Base-by-base conservation (phyloP, 2,797 vertebrate species). In the Pantherophis vulpinus region DNA sequence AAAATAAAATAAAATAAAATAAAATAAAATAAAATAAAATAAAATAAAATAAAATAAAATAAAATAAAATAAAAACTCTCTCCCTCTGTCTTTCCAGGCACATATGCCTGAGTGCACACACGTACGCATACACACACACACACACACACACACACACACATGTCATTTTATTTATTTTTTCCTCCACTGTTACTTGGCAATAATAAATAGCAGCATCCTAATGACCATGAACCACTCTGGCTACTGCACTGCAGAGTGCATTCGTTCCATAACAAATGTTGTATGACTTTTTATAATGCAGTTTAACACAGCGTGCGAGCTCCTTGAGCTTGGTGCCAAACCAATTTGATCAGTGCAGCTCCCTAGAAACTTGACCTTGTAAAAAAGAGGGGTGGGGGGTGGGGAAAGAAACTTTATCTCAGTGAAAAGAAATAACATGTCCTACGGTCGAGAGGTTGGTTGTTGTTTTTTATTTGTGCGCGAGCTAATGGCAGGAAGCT, bases 331-430 rank as follows among this genome's bases (percentile, higher is more conserved):
- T 0, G 0, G 91, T 95, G 91, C 86, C 95, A 95, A 96, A 94
- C 54, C 91, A 96, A 61, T 96, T 95, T 96, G 94, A 94, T 94
- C 94, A 89, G 93, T 87, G 89, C 59, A 20, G 7, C 18, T 95
- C 63, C 92, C 96, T 91, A 92, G 94, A 96, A 97, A 94, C 94
- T 95, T 97, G 93, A 96, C 94, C 95, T 95, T 95, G 93, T 91
- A 95, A 94, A 94, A 96, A 70, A 59, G 16, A 3, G 12, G 94
- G 94, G 95, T 94, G 29, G n/a, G 74, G 16, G 37, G 37, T 5
- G 5, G 5, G 95, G 95, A 95, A 95, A 83, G 66, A 90, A 95
- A 95, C 92, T 95, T 97, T 95, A 93, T 95, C 70, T 94, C 94
- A 93, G 89, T 91, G 94, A 94, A 23, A 95, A 95, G 93, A 95